Conservation (phyloP, 2,888 invertebrate genomes). For the Hoplodrina ambigua region DNA sequence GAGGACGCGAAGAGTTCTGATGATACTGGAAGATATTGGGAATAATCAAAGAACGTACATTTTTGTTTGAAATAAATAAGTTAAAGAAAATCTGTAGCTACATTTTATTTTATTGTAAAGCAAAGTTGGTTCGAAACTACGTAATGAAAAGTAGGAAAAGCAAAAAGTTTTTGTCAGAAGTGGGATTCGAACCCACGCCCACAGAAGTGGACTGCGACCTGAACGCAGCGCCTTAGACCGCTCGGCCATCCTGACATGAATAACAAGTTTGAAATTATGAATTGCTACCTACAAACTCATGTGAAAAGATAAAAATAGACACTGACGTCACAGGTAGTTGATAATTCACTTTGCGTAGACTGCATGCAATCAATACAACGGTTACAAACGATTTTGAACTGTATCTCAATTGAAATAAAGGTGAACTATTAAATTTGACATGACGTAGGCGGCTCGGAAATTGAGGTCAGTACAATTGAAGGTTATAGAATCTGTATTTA, state of each 20-base stretch:
- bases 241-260: conserved; percentile 84
- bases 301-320: conserved; percentile 53
- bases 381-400: conserved; percentile 25
- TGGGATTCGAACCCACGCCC: conserved; percentile 89
- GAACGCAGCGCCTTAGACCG: conserved; percentile 89
- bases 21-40: conserved; percentile 67
- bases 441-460: conserved; percentile 21
- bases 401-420: fast-evolving
- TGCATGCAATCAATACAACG: conserved; percentile 28
- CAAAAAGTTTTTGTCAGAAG: conserved; percentile 82
- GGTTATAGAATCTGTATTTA: conserved; percentile 18
- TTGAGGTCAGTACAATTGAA: conserved; percentile 54
- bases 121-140: neutral
- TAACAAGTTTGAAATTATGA: conserved; percentile 54
- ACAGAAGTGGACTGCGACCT: conserved; percentile 89
- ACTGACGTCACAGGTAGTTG: conserved; percentile 66
- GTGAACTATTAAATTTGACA: neutral
- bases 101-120: too few species aligned
- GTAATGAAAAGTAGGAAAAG: neutral
- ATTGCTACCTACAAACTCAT: neutral
- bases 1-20: conserved; percentile 74
- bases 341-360: conserved; percentile 55
- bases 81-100: too few species aligned
- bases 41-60: too few species aligned
- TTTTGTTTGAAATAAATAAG: too few species aligned